Evolutionary conservation across 2,888 invertebrate genomes (phyloP).

Genomic region (Hemistola chrysoprasaria): DNA sequence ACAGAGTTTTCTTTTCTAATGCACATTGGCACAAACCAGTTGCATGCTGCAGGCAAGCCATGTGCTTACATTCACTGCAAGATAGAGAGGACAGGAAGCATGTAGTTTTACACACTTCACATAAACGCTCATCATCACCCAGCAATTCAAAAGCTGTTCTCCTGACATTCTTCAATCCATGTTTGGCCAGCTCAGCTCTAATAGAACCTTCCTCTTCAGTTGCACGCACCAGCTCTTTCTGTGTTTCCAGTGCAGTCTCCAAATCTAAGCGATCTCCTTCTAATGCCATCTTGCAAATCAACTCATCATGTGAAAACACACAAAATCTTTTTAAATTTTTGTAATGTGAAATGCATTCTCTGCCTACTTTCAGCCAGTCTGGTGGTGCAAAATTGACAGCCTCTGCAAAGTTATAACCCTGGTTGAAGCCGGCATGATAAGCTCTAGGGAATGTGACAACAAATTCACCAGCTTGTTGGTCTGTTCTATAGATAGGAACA

Average conservation of each 20-base stretch:
- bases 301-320: constrained; percentile 91
- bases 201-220: constrained; percentile 74
- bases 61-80: constrained; percentile 79
- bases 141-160: constrained; percentile 86
- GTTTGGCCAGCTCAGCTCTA: constrained; percentile 58
- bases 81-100: constrained; percentile 88
- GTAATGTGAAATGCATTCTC: constrained; percentile 87
- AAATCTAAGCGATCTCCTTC: constrained; percentile 85
- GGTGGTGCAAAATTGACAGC: constrained; percentile 93
- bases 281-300: constrained; percentile 88
- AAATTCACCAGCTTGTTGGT: constrained; percentile 91
- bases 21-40: constrained; percentile 83
- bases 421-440: constrained; percentile 91
- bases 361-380: constrained; percentile 88
- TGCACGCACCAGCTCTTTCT: constrained; percentile 85
- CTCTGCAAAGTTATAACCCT: constrained; percentile 92
- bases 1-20: constrained; percentile 69
- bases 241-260: constrained; percentile 85
- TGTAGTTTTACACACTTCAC: constrained; percentile 88
- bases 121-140: constrained; percentile 87
- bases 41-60: constrained; percentile 86
- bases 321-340: constrained; percentile 86
- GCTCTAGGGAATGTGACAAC: constrained; percentile 90
- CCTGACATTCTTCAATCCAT: constrained; percentile 82
- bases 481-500: constrained; percentile 83